These are phyloP conservation scores for Diabrotica virgifera DNA, from an alignment of 1,140 invertebrate species.

Conservation along the genomic window DNA sequence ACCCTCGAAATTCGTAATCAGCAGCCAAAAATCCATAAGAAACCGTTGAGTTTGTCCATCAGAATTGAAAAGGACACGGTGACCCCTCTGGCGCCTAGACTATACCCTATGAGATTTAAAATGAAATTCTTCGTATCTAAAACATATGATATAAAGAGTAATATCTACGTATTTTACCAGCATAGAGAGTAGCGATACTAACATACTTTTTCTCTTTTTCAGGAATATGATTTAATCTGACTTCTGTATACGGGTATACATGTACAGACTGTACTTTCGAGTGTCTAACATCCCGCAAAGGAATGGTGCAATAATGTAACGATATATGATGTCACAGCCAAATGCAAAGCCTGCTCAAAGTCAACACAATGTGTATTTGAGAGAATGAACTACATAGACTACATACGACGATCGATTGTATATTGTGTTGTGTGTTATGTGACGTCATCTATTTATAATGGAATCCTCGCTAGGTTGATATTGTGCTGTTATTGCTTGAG, in stretches of 20 bases:
- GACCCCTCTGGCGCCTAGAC: too few relatives aligned
- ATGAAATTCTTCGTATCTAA: too few relatives aligned
- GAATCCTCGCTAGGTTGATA: neutral
- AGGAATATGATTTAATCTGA: slow-evolving; percentile 1
- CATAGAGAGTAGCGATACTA: too few relatives aligned
- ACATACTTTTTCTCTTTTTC: neutral
- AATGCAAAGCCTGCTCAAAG: neutral
- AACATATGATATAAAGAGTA: too few relatives aligned
- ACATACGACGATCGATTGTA: neutral
- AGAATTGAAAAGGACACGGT: too few relatives aligned
- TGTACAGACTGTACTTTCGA: slow-evolving; percentile 2
- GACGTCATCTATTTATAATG: slow-evolving; percentile 1
- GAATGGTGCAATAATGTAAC: slow-evolving; percentile 1
- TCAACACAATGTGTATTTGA: neutral
- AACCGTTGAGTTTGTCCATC: too few relatives aligned
- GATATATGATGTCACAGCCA: slow-evolving; percentile 2
- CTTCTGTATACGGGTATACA: neutral
- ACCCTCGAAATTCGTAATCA: too few relatives aligned
- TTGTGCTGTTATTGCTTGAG: neutral
- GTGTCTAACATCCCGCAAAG: neutral
- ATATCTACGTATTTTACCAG: too few relatives aligned
- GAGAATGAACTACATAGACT: neutral
- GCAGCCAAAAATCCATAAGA: too few relatives aligned
- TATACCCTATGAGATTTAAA: too few relatives aligned
- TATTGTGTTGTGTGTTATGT: neutral